These are phyloP conservation scores for Ashinkailepas kermadecensis DNA, from an alignment of 2,888 invertebrate genomes.

Conservation along the genomic window DNA sequence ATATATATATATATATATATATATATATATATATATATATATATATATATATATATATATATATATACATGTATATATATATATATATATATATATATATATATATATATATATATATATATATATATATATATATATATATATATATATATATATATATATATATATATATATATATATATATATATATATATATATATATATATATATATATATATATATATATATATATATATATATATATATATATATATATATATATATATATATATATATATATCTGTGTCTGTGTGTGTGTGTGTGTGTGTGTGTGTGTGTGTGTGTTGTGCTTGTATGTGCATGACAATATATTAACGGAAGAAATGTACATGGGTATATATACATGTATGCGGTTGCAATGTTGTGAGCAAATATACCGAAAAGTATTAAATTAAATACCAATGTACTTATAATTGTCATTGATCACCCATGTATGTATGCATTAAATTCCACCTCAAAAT, in stretches of 20 bases:
- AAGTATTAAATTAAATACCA: no score
- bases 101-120: neutral
- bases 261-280: constrained; percentile 16
- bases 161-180: neutral
- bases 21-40: no score
- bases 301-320: no score
- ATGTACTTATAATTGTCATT: no score
- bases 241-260: constrained; percentile 25
- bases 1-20: no score
- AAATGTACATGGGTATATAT: no score
- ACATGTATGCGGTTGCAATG: no score
- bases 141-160: constrained; percentile 1
- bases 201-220: constrained; percentile 25
- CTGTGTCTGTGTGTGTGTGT: neutral
- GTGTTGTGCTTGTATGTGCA: no score
- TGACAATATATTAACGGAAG: no score
- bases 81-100: neutral
- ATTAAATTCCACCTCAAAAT: no score
- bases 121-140: neutral
- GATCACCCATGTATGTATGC: no score
- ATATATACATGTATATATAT: neutral
- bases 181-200: constrained; percentile 17
- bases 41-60: neutral
- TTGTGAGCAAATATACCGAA: no score
- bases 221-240: constrained; percentile 25